Evolutionary conservation across 2,888 invertebrate genomes (phyloP).

Genomic region (Pseudococcus longispinus): DNA sequence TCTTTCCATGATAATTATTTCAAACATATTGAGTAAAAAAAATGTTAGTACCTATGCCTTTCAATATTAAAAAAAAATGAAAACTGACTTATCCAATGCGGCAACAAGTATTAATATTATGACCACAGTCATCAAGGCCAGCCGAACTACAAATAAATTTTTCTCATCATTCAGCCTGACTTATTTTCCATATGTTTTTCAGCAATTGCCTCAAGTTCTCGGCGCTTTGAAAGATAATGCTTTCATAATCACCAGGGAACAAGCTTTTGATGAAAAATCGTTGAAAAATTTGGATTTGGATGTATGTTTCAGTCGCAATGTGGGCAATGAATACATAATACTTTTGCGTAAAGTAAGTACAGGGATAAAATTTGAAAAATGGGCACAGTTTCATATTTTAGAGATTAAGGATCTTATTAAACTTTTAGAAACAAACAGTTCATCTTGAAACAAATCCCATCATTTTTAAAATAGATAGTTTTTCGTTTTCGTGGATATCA

Average conservation of each 20-base stretch:
- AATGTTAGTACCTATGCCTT: too few relatives aligned
- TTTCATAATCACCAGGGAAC: slow-evolving; percentile 71
- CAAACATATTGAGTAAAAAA: background rate
- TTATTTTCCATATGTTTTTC: too few relatives aligned
- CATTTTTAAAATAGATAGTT: slow-evolving; percentile 65
- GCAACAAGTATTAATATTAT: too few relatives aligned
- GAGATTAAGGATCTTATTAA: too few relatives aligned
- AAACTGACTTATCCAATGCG: too few relatives aligned
- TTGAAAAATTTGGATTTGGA: slow-evolving; percentile 61
- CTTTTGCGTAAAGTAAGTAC: slow-evolving; percentile 65
- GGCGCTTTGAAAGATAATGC: slow-evolving; percentile 68
- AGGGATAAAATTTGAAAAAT: background rate
- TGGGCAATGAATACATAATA: slow-evolving; percentile 67
- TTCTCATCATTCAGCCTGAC: too few relatives aligned
- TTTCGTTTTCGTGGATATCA: slow-evolving; percentile 67
- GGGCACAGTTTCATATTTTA: background rate
- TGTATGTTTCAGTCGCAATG: slow-evolving; percentile 66
- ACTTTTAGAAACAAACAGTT: background rate
- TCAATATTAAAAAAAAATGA: too few relatives aligned
- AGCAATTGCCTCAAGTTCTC: slow-evolving; percentile 60
- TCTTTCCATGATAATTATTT: background rate
- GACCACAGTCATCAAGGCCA: too few relatives aligned
- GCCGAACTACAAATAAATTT: too few relatives aligned
- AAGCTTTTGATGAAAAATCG: background rate
- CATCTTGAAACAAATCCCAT: slow-evolving; percentile 63